A percentile compares a stretch with the other conserved stretches of the same genome.
Conservation (phyloP, 2,113 vertebrate genomes). For the Mustela nigripes region DNA sequence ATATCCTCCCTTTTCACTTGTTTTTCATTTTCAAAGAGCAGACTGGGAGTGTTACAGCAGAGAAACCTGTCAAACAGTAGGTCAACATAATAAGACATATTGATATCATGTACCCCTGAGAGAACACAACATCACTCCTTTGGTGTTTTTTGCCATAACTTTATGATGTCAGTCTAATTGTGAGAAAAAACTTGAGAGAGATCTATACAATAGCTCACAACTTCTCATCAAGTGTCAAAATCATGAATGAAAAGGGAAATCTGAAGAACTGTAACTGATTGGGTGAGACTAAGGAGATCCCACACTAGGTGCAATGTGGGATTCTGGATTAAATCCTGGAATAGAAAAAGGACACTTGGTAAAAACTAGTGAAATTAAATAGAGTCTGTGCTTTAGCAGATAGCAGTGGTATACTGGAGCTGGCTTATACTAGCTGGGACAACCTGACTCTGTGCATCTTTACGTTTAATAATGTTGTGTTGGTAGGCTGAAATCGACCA, state of each 20-base stretch:
- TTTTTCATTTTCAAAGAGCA: neutral
- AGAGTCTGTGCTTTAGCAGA: neutral
- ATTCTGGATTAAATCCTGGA: neutral
- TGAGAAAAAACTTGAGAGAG: neutral
- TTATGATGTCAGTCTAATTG: neutral
- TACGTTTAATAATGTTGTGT: neutral
- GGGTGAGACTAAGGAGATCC: neutral
- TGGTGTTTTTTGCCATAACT: neutral
- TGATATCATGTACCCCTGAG: neutral
- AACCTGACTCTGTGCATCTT: neutral
- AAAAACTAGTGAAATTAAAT: neutral
- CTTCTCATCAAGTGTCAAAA: neutral
- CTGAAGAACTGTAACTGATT: neutral
- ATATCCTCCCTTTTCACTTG: neutral
- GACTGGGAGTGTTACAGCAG: neutral
- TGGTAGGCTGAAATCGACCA: neutral
- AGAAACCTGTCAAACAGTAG: neutral
- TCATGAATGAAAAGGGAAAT: neutral
- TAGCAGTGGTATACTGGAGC: no score
- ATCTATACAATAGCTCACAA: neutral
- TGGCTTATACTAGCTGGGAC: neutral
- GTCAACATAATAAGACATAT: neutral
- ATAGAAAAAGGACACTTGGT: neutral
- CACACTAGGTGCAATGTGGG: neutral
- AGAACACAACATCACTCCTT: neutral